Base-by-base conservation (phyloP, 2,888 invertebrate genomes). In the Parascotia fuliginaria region DNA sequence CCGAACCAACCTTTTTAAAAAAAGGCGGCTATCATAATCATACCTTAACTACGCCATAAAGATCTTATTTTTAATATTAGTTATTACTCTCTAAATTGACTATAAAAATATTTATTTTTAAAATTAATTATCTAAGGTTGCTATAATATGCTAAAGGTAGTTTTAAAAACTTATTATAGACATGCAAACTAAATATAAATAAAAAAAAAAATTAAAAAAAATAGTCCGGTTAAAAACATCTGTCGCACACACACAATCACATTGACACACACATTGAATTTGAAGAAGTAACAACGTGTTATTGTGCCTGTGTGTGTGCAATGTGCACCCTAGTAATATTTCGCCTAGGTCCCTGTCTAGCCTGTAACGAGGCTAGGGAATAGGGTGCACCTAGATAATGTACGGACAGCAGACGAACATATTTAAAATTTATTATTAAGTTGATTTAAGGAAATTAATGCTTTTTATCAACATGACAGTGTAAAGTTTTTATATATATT, bases 271-370 rank as follows among this genome's bases (percentile, higher is more conserved):
- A 51, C 34, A 59, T 5, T 19, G 5, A 24, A 6, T 1, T 6
- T 12, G 19, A 34, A 44, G 48, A 50, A 40, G 52, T 49, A 46
- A 43, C 41, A 42, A 49, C 34, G 61, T 50, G 42, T 29, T 1
- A 42, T 29, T 51, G 36, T 44, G 29, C 68, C 62, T 72, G 65
- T 79, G 79, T 78, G 76, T 62, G 79, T 80, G 75, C 79, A 81
- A 75, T 62, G 79, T 80, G 75, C 79, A 81, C 88, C 89, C 87
- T 82, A 81, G 77, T 82, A 76, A 78, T 83, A 87, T 87, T 89
- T 89, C 77, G 87, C 84, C 89, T 88, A 89, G 87, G 83, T 84
- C 87, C 80, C 83, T 83, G 82, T 85, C 89, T 89, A 89, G 87
- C 71, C 70, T 56, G 77, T 77, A 80, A 81, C 81, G 74, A 83